These are phyloP conservation scores for Sciurus vulgaris DNA, from an alignment of 2,797 vertebrate genomes.

Conservation along the genomic window DNA sequence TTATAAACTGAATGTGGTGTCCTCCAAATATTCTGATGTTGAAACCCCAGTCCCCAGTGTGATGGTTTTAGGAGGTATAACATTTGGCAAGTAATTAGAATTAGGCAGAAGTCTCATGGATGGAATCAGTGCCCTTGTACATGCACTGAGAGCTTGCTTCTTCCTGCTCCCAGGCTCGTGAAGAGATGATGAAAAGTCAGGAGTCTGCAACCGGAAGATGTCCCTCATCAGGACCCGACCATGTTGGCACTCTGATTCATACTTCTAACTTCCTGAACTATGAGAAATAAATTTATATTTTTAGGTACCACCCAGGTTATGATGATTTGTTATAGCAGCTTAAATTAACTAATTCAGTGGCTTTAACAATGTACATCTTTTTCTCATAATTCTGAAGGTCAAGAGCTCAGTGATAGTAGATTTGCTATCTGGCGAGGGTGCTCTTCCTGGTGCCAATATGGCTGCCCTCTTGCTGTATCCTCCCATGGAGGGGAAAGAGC, in stretches of 20 bases:
- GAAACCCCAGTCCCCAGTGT: background rate
- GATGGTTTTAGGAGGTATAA: background rate
- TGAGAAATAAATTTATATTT: background rate
- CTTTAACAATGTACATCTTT: background rate
- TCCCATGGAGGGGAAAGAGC: background rate
- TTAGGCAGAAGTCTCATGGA: background rate
- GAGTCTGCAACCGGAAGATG: background rate
- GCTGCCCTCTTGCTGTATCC: background rate
- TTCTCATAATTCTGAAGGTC: background rate
- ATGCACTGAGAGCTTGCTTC: background rate
- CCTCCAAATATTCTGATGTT: background rate
- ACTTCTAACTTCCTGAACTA: background rate
- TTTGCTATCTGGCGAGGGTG: background rate
- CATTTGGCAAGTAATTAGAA: background rate
- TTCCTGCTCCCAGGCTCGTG: background rate
- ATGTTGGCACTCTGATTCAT: background rate
- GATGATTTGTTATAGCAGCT: background rate
- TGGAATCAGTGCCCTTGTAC: background rate
- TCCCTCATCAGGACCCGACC: no score
- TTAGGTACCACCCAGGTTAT: background rate
- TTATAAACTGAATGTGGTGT: background rate
- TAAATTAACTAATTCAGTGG: background rate
- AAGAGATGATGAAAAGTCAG: background rate
- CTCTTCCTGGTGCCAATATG: background rate
- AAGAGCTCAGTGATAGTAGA: background rate